Conservation (phyloP, 2,797 vertebrate genomes). For the Pelodytes ibericus region DNA sequence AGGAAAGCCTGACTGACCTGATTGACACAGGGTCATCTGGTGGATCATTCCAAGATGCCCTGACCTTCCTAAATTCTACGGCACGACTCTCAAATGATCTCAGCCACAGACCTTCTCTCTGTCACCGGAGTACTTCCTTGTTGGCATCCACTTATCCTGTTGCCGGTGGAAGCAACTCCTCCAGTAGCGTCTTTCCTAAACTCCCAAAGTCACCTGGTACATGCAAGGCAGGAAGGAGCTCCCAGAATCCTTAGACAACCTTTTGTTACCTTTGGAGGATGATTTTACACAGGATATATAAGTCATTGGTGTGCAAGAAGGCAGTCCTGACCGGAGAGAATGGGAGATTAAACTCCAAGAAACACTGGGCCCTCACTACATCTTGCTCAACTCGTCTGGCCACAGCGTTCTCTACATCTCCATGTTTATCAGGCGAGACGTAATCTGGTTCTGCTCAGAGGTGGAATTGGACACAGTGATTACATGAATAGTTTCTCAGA, state of each 20-base stretch:
- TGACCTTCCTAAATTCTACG: background rate
- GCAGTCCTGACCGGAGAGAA: conserved; percentile 94
- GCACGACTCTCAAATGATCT: background rate
- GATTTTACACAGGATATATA: conserved; percentile 95
- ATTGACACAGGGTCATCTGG: conserved; percentile 76
- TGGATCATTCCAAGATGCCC: conserved; percentile 74
- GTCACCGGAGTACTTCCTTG: conserved; percentile 53
- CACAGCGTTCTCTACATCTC: conserved; percentile 92
- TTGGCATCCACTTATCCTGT: too few relatives aligned
- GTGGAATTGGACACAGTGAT: conserved; percentile 93
- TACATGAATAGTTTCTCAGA: conserved; percentile 95
- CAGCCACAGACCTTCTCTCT: conserved; percentile 28
- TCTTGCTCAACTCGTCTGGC: conserved; percentile 86
- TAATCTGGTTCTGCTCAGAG: conserved; percentile 97
- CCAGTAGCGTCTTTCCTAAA: conserved; percentile 58
- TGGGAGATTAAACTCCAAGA: conserved; percentile 96
- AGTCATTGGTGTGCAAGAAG: conserved; percentile 93
- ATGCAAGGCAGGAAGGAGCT: conserved; percentile 97
- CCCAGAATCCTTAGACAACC: conserved; percentile 87
- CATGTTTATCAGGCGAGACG: conserved; percentile 89
- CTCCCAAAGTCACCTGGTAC: conserved; percentile 84
- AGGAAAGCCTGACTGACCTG: conserved; percentile 80
- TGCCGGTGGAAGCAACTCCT: conserved; percentile 61
- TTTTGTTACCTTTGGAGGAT: conserved; percentile 89
- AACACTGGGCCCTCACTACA: conserved; percentile 90